Conservation (phyloP, 1,140 invertebrate species). For the Caerostris extrusa region DNA sequence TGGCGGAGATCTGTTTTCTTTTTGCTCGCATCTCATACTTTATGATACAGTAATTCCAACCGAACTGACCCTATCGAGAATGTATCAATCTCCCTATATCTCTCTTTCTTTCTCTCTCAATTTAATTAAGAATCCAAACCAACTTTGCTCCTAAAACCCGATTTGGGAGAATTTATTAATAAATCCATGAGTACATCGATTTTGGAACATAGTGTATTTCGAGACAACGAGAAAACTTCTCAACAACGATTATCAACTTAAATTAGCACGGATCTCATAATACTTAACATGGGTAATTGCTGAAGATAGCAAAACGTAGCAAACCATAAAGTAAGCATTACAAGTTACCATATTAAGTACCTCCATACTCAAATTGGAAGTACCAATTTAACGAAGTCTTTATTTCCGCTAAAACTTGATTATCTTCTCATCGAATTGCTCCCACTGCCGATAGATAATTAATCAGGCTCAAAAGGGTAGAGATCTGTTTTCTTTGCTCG, state of each 20-base stretch:
- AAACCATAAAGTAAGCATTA: background rate
- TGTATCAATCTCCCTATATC: background rate
- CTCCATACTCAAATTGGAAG: background rate
- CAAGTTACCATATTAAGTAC: background rate
- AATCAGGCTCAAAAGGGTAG: background rate
- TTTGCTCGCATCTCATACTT: background rate
- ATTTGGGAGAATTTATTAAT: background rate
- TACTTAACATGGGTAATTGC: background rate
- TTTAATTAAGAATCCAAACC: background rate
- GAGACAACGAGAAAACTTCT: background rate
- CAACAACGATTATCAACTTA: background rate
- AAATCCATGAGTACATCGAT: too few species aligned
- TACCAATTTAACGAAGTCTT: background rate
- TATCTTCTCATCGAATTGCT: background rate
- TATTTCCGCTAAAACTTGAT: background rate
- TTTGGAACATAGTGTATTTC: too few species aligned
- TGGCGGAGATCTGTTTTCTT: background rate
- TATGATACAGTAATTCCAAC: background rate
- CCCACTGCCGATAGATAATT: background rate
- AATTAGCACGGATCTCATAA: background rate
- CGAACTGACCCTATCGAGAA: background rate
- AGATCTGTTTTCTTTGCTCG: background rate
- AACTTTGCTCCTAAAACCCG: background rate
- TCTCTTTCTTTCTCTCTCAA: background rate
- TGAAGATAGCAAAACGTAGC: background rate